Percentiles rank a stretch among this genome's conserved stretches.
Evolutionary conservation across 1,140 invertebrate genomes (phyloP).

Genomic region (Cydia fagiglandana): DNA sequence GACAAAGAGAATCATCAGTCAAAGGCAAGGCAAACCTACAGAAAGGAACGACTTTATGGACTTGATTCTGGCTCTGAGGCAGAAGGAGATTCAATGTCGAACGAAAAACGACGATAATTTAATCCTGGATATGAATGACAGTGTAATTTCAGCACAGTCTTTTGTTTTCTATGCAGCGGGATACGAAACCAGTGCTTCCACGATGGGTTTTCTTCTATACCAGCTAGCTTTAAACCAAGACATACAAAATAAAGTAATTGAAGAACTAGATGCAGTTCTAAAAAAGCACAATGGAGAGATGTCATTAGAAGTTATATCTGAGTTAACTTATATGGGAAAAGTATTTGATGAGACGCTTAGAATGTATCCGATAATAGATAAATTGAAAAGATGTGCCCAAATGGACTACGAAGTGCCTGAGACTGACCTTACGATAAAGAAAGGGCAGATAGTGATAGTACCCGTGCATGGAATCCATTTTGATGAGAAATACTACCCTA

Average conservation of each 20-base stretch:
- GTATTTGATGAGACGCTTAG: constrained; percentile 79
- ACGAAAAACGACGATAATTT: constrained; percentile 35
- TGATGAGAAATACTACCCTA: constrained; percentile 14
- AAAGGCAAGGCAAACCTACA: constrained; percentile 43
- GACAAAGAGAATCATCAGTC: constrained; percentile 37
- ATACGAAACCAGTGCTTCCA: constrained; percentile 55
- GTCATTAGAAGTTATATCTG: constrained; percentile 63
- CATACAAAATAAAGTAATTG: constrained; percentile 64
- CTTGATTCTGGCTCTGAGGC: constrained; percentile 59
- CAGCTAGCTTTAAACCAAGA: constrained; percentile 59
- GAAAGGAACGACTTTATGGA: constrained; percentile 54
- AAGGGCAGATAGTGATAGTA: constrained; percentile 3
- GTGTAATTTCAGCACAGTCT: constrained; percentile 59
- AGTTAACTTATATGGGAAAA: constrained; percentile 69
- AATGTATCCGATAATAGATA: constrained; percentile 79
- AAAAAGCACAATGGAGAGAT: constrained; percentile 59
- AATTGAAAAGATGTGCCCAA: constrained; percentile 37
- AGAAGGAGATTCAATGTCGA: constrained; percentile 37
- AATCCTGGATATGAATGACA: constrained; percentile 47
- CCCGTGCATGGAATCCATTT: constrained; percentile 16
- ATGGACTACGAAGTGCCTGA: background rate
- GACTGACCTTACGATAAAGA: background rate
- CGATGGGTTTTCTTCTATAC: constrained; percentile 55
- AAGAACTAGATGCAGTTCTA: constrained; percentile 66
- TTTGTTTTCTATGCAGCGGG: constrained; percentile 65